Evolutionary conservation across 2,113 vertebrate genomes (phyloP).

Genomic region (Laticauda colubrina): DNA sequence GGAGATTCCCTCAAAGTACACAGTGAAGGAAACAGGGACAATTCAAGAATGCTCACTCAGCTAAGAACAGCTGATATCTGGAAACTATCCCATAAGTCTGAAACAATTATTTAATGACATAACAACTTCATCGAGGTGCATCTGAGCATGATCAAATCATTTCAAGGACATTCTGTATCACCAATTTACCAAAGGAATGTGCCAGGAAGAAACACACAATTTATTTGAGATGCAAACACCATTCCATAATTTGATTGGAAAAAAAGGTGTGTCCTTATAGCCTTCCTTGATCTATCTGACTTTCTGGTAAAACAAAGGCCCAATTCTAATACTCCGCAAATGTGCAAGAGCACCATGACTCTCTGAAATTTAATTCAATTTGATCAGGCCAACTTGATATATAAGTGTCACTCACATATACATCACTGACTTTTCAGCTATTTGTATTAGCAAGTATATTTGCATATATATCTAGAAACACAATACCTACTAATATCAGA

Average conservation of each 20-base stretch:
- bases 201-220: not conserved
- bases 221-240: not conserved
- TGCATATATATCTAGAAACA: not conserved
- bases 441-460: not conserved
- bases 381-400: not conserved
- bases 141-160: not conserved
- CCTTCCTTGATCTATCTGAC: not conserved
- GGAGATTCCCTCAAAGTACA: not conserved
- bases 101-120: not conserved
- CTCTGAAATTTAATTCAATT: not conserved
- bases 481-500: not conserved
- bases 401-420: not conserved
- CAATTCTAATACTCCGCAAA: not conserved
- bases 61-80: not conserved
- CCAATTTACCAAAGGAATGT: not conserved
- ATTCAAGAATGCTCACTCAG: not conserved
- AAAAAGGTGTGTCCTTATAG: not conserved
- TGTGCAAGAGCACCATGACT: too few relatives aligned
- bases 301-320: not conserved
- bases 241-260: not conserved
- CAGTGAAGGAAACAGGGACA: not conserved
- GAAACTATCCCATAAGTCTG: not conserved
- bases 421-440: not conserved
- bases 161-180: not conserved
- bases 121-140: not conserved